These are phyloP conservation scores for Liparis tanakae DNA, from an alignment of 2,797 vertebrate species.

Conservation along the genomic window DNA sequence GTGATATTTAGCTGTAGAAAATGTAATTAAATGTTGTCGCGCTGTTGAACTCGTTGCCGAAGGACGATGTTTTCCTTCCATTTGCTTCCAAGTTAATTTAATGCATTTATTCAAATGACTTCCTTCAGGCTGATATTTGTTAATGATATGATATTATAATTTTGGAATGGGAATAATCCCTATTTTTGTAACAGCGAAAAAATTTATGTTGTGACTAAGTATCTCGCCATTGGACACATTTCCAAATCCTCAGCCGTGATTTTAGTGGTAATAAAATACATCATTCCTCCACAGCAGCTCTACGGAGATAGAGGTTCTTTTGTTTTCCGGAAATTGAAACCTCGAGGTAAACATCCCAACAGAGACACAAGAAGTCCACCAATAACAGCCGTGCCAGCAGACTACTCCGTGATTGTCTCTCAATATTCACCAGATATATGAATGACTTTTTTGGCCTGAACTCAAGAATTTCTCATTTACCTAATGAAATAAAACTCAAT, in stretches of 20 bases:
- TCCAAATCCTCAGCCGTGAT: constrained; percentile 41
- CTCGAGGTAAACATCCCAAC: constrained; percentile 53
- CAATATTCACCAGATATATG: constrained; percentile 48
- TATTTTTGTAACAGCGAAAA: constrained; percentile 2
- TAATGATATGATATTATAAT: constrained; percentile 6
- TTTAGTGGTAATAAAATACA: constrained; percentile 54
- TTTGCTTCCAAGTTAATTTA: constrained; percentile 25
- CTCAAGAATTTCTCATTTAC: constrained; percentile 71
- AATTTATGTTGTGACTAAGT: too few species aligned
- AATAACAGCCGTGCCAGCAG: constrained; percentile 71
- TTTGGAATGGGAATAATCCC: constrained; percentile 14
- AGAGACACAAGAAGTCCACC: constrained; percentile 43
- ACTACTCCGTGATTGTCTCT: constrained; percentile 77
- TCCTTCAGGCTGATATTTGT: constrained; percentile 16
- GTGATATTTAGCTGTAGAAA: too few species aligned
- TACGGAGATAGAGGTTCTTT: constrained; percentile 28
- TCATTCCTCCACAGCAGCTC: constrained; percentile 60
- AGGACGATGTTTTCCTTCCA: neutral
- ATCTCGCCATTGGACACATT: constrained; percentile 28
- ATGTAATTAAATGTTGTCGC: neutral
- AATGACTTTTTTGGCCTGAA: constrained; percentile 68
- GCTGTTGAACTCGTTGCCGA: neutral
- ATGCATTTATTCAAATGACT: constrained; percentile 16
- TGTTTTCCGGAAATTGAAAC: constrained; percentile 59
- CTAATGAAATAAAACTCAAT: constrained; percentile 65